A percentile compares a stretch with the other conserved stretches of the same genome.
These are phyloP conservation scores for Netelia melanura DNA, from an alignment of 2,888 invertebrate genomes.

Conservation along the genomic window DNA sequence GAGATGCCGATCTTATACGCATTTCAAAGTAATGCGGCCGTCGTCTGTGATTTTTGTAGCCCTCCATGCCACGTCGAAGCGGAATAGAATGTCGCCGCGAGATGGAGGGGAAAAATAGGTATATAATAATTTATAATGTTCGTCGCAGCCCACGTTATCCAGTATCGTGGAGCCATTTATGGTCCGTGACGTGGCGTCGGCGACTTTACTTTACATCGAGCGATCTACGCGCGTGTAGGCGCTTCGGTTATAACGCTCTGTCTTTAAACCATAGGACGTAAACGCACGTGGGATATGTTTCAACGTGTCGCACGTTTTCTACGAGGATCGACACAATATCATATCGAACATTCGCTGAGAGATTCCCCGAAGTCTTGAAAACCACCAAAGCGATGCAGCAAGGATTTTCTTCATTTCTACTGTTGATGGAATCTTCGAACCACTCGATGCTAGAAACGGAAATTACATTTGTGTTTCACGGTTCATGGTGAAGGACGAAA, in stretches of 20 bases:
- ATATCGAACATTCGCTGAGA: not conserved
- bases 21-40: slow-evolving; percentile 52
- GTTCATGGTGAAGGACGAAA: too few relatives aligned
- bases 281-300: slow-evolving; percentile 79
- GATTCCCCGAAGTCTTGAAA: not conserved
- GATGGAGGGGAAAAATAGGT: slow-evolving; percentile 74
- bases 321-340: slow-evolving; percentile 71
- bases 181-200: slow-evolving; percentile 82
- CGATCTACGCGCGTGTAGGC: slow-evolving; percentile 79
- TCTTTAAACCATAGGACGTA: slow-evolving; percentile 80
- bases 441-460: too few relatives aligned
- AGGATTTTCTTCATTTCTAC: too few relatives aligned
- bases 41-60: slow-evolving; percentile 51
- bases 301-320: slow-evolving; percentile 69
- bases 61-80: slow-evolving; percentile 39
- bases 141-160: slow-evolving; percentile 80
- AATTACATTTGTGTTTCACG: too few relatives aligned
- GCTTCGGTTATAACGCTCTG: slow-evolving; percentile 62
- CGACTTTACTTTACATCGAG: slow-evolving; percentile 81
- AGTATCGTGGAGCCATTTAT: slow-evolving; percentile 80
- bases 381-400: not conserved
- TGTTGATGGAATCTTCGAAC: too few relatives aligned
- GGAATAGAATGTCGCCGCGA: slow-evolving; percentile 61
- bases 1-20: slow-evolving; percentile 61
- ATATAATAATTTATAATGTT: slow-evolving; percentile 83